Conservation (phyloP, 1,140 invertebrate species). For the Alviniconcha marisindica region DNA sequence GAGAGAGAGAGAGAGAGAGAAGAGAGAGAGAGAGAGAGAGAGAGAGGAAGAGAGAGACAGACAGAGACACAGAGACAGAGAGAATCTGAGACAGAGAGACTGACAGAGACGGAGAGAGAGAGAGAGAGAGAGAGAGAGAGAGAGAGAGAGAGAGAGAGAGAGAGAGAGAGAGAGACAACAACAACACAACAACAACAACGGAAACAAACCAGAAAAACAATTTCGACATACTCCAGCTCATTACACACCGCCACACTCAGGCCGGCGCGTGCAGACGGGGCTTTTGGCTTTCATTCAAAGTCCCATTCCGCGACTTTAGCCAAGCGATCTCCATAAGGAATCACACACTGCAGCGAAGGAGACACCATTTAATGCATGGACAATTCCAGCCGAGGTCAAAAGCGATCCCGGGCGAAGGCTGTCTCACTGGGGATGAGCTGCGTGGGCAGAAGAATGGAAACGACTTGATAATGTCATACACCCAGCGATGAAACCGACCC, state of each 20-base stretch:
- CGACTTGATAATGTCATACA: background rate
- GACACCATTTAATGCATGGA: background rate
- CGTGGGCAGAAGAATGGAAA: background rate
- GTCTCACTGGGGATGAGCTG: background rate
- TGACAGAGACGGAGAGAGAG: background rate
- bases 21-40: background rate
- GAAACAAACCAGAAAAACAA: background rate
- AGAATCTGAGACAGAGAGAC: background rate
- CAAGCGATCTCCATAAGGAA: too few relatives aligned
- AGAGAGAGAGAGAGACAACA: constrained; percentile 1
- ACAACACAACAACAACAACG: background rate
- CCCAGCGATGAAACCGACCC: background rate
- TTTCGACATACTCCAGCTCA: too few relatives aligned
- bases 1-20: background rate
- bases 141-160: background rate
- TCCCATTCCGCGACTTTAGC: too few relatives aligned
- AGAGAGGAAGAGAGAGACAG: background rate
- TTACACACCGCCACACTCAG: too few relatives aligned
- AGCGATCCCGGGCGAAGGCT: background rate
- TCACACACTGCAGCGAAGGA: too few relatives aligned
- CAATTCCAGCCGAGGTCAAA: background rate
- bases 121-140: background rate
- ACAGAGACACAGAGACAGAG: background rate
- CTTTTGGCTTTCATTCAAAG: too few relatives aligned
- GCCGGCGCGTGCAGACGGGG: too few relatives aligned